Evolutionary conservation across 2,888 invertebrate genomes (phyloP).

Genomic region (Rugalucina vietnamica): DNA sequence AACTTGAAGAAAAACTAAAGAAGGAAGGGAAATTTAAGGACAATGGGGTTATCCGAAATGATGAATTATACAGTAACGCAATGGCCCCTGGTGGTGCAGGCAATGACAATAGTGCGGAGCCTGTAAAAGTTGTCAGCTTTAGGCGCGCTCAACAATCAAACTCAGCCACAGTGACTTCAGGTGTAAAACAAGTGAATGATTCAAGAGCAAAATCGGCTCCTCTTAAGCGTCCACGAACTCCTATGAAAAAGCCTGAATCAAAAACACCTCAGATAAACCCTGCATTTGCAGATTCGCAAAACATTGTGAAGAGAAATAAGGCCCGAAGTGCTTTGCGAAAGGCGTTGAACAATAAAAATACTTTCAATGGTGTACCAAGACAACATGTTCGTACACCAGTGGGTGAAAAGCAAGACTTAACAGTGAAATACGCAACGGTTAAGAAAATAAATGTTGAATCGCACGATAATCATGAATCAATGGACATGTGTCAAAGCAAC

Average conservation of each 20-base stretch:
- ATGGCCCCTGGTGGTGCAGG: constrained; percentile 48
- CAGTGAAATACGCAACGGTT: constrained; percentile 69
- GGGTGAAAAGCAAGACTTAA: constrained; percentile 55
- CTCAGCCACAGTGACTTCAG: constrained; percentile 16
- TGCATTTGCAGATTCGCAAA: constrained; percentile 49
- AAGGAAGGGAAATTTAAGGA: constrained; percentile 26
- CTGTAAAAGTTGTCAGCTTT: constrained; percentile 56
- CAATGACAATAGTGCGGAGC: neutral
- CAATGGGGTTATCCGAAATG: constrained; percentile 36
- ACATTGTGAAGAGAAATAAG: constrained; percentile 63
- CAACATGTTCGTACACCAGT: constrained; percentile 34
- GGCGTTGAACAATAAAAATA: constrained; percentile 61
- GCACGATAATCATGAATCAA: neutral
- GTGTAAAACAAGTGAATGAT: constrained; percentile 38
- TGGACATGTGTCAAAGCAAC: constrained; percentile 14
- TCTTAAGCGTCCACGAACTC: constrained; percentile 57
- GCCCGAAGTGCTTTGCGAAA: constrained; percentile 68
- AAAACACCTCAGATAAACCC: constrained; percentile 60
- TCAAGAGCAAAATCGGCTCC: constrained; percentile 58
- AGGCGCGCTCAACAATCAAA: constrained; percentile 47
- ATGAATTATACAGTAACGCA: constrained; percentile 57
- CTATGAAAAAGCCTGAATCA: constrained; percentile 56
- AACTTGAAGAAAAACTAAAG: constrained; percentile 52
- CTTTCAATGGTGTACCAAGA: constrained; percentile 10
- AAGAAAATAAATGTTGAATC: constrained; percentile 57